These are phyloP conservation scores for Halesus radiatus DNA, from an alignment of 1,140 invertebrate genomes.

Conservation along the genomic window DNA sequence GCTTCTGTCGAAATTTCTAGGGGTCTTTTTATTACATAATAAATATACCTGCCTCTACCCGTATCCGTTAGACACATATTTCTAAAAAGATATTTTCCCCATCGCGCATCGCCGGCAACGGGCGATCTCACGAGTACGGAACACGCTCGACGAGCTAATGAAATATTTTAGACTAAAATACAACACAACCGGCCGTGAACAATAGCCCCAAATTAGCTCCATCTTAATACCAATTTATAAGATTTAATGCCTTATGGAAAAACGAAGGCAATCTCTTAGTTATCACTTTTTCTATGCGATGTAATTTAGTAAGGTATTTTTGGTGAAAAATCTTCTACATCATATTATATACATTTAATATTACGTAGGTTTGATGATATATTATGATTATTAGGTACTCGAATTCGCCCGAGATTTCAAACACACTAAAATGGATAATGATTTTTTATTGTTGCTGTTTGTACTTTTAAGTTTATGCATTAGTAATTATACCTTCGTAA, in stretches of 20 bases:
- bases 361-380: too few relatives aligned
- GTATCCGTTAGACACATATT: slow-evolving; percentile 14
- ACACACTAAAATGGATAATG: too few relatives aligned
- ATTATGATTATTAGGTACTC: too few relatives aligned
- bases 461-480: too few relatives aligned
- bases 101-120: background rate
- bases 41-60: slow-evolving; percentile 27
- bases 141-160: slow-evolving; percentile 3
- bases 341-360: too few relatives aligned
- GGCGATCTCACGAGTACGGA: slow-evolving; percentile 11
- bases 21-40: slow-evolving; percentile 31
- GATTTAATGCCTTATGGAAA: slow-evolving; percentile 19
- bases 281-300: background rate
- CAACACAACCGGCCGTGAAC: slow-evolving; percentile 15
- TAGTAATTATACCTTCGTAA: too few relatives aligned
- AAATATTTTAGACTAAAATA: slow-evolving; percentile 23
- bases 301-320: too few relatives aligned
- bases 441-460: too few relatives aligned
- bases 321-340: too few relatives aligned
- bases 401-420: too few relatives aligned
- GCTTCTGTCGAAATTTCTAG: slow-evolving; percentile 28
- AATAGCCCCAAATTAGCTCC: slow-evolving; percentile 8
- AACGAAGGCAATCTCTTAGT: slow-evolving; percentile 6
- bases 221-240: slow-evolving; percentile 26
- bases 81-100: background rate